Evolutionary conservation across 2,888 invertebrate species (phyloP), one percentile per base, ranked within the genome.

Genomic region (Laspeyria flexula): DNA sequence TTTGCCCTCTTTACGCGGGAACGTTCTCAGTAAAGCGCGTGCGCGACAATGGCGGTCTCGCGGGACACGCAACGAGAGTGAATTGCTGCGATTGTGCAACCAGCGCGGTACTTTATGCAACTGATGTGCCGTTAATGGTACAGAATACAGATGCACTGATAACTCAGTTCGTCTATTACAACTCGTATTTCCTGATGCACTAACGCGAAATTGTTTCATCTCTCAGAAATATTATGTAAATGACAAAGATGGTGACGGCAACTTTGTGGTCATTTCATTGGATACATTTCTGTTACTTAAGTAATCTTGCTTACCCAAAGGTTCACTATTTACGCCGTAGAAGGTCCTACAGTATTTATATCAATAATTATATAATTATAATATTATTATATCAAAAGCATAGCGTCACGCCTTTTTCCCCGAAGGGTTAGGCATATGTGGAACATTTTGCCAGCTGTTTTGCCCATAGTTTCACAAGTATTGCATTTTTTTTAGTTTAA

Each of bases 1-100:
- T 92, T 92, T 91, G 86, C 79, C 73, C 65, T 56, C 75, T 76
- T 83, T 83, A 81, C 90, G 91, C 91, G 92, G 90, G 92, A 92
- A 92, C 81, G 81, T 91, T 92, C 92, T 82, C 92, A 91, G 85
- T 81, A 82, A 81, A 82, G 83, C 89, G 87, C 89, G 85, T 86
- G 88, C 84, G 85, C 83, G 79, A 90, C 90, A 90, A 91, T 90
- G 85, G 88, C 78, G 72, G 45, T 68, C 63, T 54, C 54, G 70
- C 73, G 71, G 65, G 72, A 77, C 78, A 78, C 73, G 75, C 85
- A 89, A 83, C 83, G 88, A 91, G 88, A 90, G 90, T 88, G 88
- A 90, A 85, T 87, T 85, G 82, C 76, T 65, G 72, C 63, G 73
- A 83, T 91, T 92, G 91, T 88, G 91, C 87, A 91, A 92, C 81